A percentile compares a stretch with the other conserved stretches of the same genome.
Conservation (phyloP, 2,113 vertebrate species). For the Osmerus eperlanus region DNA sequence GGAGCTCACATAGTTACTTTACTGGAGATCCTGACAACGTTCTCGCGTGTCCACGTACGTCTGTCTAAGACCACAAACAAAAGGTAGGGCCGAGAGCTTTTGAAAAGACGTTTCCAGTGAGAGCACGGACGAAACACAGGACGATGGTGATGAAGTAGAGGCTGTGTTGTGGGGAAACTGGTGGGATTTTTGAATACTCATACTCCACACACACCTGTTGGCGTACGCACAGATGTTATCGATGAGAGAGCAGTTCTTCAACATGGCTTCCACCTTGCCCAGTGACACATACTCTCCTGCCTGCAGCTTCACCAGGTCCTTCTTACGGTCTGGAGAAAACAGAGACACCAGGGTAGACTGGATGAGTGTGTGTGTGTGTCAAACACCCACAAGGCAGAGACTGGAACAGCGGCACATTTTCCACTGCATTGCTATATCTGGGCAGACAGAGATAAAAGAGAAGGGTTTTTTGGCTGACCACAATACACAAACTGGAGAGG, state of each 20-base stretch:
- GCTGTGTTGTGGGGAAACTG: too few relatives aligned
- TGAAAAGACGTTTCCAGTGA: too few relatives aligned
- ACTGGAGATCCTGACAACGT: too few relatives aligned
- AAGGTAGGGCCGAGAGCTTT: too few relatives aligned
- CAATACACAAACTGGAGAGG: conserved; percentile 24
- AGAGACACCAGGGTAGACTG: conserved; percentile 19
- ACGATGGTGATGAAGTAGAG: too few relatives aligned
- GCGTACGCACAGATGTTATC: conserved; percentile 97
- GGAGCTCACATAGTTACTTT: not conserved
- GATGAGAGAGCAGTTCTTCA: conserved; percentile 89
- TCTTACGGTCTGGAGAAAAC: conserved; percentile 84
- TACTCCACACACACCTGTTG: conserved; percentile 78
- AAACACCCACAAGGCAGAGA: not conserved
- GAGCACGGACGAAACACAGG: too few relatives aligned
- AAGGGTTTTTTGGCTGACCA: conserved; percentile 4
- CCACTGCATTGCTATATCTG: not conserved
- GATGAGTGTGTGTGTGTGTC: conserved; percentile 1
- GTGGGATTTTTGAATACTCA: conserved; percentile 7
- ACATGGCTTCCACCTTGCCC: conserved; percentile 90
- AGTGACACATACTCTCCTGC: conserved; percentile 95
- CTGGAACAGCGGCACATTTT: conserved; percentile 2
- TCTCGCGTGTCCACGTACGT: too few relatives aligned
- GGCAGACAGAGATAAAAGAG: conserved; percentile 14
- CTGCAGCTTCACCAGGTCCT: conserved; percentile 95
- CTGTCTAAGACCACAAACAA: too few relatives aligned